Evolutionary conservation across 2,797 vertebrate genomes (phyloP), one percentile per base, ranked within the genome.

Genomic region (Mormyrus proboscirostris): DNA sequence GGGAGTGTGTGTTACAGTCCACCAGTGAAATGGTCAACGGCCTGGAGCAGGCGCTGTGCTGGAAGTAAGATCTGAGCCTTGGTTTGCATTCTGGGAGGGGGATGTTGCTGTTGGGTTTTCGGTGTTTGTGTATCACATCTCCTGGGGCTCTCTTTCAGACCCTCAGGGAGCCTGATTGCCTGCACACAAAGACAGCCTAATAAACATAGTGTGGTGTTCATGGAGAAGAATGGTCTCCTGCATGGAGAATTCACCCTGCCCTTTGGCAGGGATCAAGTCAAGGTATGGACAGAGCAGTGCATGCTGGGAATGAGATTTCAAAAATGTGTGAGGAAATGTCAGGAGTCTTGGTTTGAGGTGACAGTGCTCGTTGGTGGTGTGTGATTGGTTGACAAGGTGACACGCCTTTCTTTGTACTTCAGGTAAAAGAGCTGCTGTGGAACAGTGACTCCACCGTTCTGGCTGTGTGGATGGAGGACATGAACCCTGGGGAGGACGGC

Each of bases 141-240:
- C 73, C 33, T 44, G 6, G 6, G 73, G 38, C 69, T 25, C 25
- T 86, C 69, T 92, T 92, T 89, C 92, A 99, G 99, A 91, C 98
- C 98, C 0, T 98, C 98, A 0, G 98, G 99, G 69, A 98, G 96
- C 91, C 92, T 99, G 90, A 97, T 99, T 69, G 96, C 97, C 1
- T 97, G 96, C 89, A 96, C 97, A 0, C 98, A 97, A 92, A 95
- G 97, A 51, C 98, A 97, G 65, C 96, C 96, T 88, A 99, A 99
- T 94, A 98, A 98, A 90, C 96, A 98, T 82, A 97, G 97, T 14
- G 96, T 99, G 91, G 95, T 99, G 89, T 99, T 99, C 93, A 92
- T 99, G 95, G 99, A 99, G 95, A 99, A 97, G 94, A 99, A 99
- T 33, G 99, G 99, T 8, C 97, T 99, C 88, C 95, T 98, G 92